Evolutionary conservation across 2,888 invertebrate genomes (phyloP).

Genomic region (Microctonus aethiopoides): DNA sequence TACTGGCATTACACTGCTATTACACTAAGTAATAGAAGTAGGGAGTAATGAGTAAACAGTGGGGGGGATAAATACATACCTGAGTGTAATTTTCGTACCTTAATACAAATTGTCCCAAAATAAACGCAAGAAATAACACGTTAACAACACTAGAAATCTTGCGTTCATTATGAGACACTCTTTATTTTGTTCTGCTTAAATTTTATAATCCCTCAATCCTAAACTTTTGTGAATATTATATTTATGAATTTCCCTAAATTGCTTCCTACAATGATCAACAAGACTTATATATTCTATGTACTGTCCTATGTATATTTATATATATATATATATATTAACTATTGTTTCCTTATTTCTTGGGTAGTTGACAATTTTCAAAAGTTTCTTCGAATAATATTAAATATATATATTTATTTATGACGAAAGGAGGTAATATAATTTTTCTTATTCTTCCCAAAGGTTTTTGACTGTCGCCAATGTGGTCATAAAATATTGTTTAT

Average conservation of each 20-base stretch:
- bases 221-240: too few species aligned
- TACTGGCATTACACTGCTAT: too few species aligned
- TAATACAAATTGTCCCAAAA: neutral
- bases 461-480: neutral
- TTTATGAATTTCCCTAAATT: neutral
- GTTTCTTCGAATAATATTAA: neutral
- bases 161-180: too few species aligned
- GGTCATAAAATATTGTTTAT: neutral
- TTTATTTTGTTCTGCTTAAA: too few species aligned
- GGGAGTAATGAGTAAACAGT: neutral
- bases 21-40: too few species aligned
- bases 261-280: neutral
- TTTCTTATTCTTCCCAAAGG: neutral
- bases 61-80: neutral
- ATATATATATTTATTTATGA: neutral
- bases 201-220: too few species aligned
- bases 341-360: too few species aligned
- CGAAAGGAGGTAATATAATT: neutral
- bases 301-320: too few species aligned
- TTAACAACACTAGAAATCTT: too few species aligned
- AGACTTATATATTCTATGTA: too few species aligned
- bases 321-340: too few species aligned
- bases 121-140: neutral
- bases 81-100: neutral
- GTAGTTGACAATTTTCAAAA: too few species aligned